A percentile compares a stretch with the other conserved stretches of the same genome.
Evolutionary conservation across 1,140 invertebrate genomes (phyloP).

Genomic region (Drosophila ananassae): DNA sequence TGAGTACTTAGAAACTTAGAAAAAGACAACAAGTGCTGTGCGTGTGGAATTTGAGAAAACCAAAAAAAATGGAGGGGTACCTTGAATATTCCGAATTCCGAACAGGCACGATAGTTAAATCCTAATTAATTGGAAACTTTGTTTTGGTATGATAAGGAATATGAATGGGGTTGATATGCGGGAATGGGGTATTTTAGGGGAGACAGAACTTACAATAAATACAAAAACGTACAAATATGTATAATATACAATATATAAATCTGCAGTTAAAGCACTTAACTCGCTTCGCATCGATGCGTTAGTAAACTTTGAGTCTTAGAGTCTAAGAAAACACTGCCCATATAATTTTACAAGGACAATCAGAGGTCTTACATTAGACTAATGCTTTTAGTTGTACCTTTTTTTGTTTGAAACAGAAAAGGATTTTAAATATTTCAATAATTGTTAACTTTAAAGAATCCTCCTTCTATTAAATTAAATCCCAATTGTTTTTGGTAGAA

Average conservation of each 20-base stretch:
- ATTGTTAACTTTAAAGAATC: too few relatives aligned
- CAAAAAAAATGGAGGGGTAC: conserved; percentile 9
- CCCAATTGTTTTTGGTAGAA: not conserved
- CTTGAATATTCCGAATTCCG: conserved; percentile 3
- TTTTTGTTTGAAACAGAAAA: not conserved
- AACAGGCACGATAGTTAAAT: conserved; percentile 11
- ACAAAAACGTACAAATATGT: conserved; percentile 78
- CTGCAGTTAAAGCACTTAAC: conserved; percentile 71
- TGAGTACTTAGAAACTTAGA: conserved; percentile 51
- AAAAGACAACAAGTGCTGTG: conserved; percentile 50
- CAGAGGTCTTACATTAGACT: not conserved
- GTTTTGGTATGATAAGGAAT: conserved; percentile 16
- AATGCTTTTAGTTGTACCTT: not conserved
- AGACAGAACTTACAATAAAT: conserved; percentile 71
- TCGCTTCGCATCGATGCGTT: conserved; percentile 52
- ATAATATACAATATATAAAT: conserved; percentile 79
- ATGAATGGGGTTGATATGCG: conserved; percentile 2
- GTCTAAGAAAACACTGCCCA: conserved; percentile 50
- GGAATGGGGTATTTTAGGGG: not conserved
- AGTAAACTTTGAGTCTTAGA: conserved; percentile 79
- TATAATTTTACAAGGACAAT: not conserved
- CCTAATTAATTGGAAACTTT: conserved; percentile 45
- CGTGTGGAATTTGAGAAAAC: conserved; percentile 41
- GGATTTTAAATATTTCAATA: not conserved
- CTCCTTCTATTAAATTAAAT: not conserved